Conservation (phyloP, 1,140 invertebrate species). For the Sesamia nonagrioides region DNA sequence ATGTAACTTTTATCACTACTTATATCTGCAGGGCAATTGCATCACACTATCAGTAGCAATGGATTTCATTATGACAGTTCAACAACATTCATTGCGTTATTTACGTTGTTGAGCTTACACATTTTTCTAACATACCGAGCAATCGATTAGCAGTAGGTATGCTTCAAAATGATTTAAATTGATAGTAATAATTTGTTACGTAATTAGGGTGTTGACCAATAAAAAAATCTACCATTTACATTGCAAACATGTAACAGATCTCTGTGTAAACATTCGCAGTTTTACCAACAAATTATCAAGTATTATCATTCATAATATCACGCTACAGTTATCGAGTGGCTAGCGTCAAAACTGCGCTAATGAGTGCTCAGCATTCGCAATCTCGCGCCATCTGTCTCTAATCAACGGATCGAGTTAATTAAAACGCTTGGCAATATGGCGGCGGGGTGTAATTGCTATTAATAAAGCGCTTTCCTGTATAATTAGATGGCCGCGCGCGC, state of each 20-base stretch:
- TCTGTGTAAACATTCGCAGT: slow-evolving; percentile 27
- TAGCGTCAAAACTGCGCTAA: slow-evolving; percentile 74
- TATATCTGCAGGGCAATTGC: too few species aligned
- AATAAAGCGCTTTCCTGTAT: slow-evolving; percentile 86
- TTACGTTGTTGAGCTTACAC: too few species aligned
- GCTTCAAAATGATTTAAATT: too few species aligned
- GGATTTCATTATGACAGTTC: too few species aligned
- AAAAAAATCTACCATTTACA: slow-evolving; percentile 28
- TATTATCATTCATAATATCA: slow-evolving; percentile 46
- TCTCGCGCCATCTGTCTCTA: slow-evolving; percentile 84
- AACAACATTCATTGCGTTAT: too few species aligned
- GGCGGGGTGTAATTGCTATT: slow-evolving; percentile 84
- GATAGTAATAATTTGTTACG: too few species aligned
- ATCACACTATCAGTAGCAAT: too few species aligned
- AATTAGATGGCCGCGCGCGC: slow-evolving; percentile 78
- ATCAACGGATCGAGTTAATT: slow-evolving; percentile 86
- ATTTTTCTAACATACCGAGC: too few species aligned
- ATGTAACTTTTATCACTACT: background rate
- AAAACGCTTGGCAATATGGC: slow-evolving; percentile 86
- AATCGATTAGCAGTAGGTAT: too few species aligned
- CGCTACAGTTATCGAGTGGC: slow-evolving; percentile 46
- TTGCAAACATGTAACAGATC: slow-evolving; percentile 27
- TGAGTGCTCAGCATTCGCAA: slow-evolving; percentile 76
- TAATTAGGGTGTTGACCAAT: too few species aligned
- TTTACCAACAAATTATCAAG: slow-evolving; percentile 46